Conservation (phyloP, 2,797 vertebrate genomes). For the Epinephelus awoara region DNA sequence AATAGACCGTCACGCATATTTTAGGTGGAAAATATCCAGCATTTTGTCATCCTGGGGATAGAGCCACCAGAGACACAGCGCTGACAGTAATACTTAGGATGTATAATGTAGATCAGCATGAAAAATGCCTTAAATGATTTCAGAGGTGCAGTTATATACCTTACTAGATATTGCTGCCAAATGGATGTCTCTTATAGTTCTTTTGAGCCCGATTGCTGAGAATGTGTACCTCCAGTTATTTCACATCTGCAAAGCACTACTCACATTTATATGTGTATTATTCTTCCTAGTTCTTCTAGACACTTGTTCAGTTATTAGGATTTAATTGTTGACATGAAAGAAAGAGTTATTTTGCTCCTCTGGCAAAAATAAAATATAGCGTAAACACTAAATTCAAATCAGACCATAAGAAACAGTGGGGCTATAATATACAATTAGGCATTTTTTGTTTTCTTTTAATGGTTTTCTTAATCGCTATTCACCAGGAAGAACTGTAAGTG, state of each 20-base stretch:
- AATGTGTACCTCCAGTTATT: not conserved
- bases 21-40: conserved; percentile 37
- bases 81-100: conserved; percentile 39
- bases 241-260: not conserved
- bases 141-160: conserved; percentile 13
- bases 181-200: not conserved
- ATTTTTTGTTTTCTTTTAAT: too few relatives aligned
- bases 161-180: not conserved
- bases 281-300: not conserved
- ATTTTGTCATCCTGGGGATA: conserved; percentile 29
- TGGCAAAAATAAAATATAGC: not conserved
- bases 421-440: too few relatives aligned
- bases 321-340: not conserved
- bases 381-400: not conserved
- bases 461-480: too few relatives aligned
- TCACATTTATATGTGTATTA: not conserved
- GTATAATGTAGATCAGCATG: conserved; percentile 36
- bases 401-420: too few relatives aligned
- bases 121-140: conserved; percentile 26
- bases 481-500: too few relatives aligned
- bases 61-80: conserved; percentile 8
- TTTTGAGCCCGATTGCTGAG: not conserved
- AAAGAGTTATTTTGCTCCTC: not conserved
- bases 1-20: conserved; percentile 48
- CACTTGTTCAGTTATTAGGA: not conserved